A percentile compares a stretch with the other conserved stretches of the same genome.
These are phyloP conservation scores for Drosophila takahashii DNA, from an alignment of 1,140 invertebrate species.

Conservation along the genomic window DNA sequence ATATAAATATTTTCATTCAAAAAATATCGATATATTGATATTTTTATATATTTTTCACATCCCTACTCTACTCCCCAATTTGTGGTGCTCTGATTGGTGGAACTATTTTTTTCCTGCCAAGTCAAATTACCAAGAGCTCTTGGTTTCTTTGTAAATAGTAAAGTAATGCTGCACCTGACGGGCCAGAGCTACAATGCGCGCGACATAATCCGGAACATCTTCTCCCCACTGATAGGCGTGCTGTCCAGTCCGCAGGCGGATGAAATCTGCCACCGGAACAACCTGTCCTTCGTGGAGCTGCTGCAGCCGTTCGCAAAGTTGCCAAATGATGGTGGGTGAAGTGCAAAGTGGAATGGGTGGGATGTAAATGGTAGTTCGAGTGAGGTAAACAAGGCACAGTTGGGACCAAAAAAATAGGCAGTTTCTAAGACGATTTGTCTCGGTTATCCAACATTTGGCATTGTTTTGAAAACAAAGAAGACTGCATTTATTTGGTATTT, in stretches of 20 bases:
- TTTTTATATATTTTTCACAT: too few species aligned
- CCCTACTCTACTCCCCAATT: too few species aligned
- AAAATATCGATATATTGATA: too few species aligned
- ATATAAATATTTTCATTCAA: too few species aligned
- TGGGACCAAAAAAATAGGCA: neutral
- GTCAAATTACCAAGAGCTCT: slow-evolving; percentile 3
- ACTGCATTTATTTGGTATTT: too few species aligned
- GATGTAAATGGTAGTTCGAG: neutral
- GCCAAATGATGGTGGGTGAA: slow-evolving; percentile 89
- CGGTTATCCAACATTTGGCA: neutral
- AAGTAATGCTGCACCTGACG: slow-evolving; percentile 84
- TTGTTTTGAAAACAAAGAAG: neutral
- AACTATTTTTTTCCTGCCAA: too few species aligned
- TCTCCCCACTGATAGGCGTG: slow-evolving; percentile 95
- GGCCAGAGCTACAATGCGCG: slow-evolving; percentile 87
- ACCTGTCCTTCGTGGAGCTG: slow-evolving; percentile 94
- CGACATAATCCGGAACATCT: slow-evolving; percentile 95
- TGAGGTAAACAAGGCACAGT: slow-evolving; percentile 27
- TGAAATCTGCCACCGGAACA: slow-evolving; percentile 94
- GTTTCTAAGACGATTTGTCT: neutral
- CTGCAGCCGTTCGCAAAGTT: slow-evolving; percentile 95
- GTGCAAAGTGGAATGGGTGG: neutral
- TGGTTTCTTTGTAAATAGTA: slow-evolving; percentile 34
- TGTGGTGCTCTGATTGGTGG: too few species aligned
- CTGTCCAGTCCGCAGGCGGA: slow-evolving; percentile 93